These are phyloP conservation scores for Trichosurus vulpecula DNA, from an alignment of 2,797 vertebrate genomes.

Conservation along the genomic window DNA sequence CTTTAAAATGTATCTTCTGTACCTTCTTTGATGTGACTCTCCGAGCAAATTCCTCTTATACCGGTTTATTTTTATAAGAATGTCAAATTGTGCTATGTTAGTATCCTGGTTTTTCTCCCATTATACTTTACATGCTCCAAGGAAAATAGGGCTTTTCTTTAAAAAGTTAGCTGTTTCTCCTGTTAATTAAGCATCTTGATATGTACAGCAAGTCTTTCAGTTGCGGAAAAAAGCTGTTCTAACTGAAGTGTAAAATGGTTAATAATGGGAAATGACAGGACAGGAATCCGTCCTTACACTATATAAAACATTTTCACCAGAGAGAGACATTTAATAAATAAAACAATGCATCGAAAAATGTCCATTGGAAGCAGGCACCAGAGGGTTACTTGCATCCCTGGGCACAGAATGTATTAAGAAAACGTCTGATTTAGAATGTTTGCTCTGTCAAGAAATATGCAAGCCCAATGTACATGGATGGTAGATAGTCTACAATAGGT, in stretches of 20 bases:
- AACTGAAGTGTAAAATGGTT: constrained; percentile 71
- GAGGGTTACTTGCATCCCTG: constrained; percentile 58
- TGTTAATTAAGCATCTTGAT: constrained; percentile 67
- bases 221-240: constrained; percentile 67
- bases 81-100: constrained; percentile 75
- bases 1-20: constrained; percentile 1
- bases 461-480: constrained; percentile 38
- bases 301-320: constrained; percentile 75
- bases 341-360: constrained; percentile 75
- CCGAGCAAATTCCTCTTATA: constrained; percentile 66
- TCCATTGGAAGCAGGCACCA: constrained; percentile 77
- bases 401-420: constrained; percentile 74
- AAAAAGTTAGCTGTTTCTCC: constrained; percentile 77
- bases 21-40: constrained; percentile 54
- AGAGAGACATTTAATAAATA: constrained; percentile 80
- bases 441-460: constrained; percentile 67
- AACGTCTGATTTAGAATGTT: constrained; percentile 72
- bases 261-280: constrained; percentile 66
- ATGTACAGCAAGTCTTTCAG: constrained; percentile 69
- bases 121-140: constrained; percentile 65
- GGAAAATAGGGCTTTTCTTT: constrained; percentile 74
- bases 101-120: constrained; percentile 54
- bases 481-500: constrained; percentile 38
- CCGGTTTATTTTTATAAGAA: constrained; percentile 69
- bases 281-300: constrained; percentile 67